Evolutionary conservation across 2,113 vertebrate genomes (phyloP).

Genomic region (Serinus canaria): DNA sequence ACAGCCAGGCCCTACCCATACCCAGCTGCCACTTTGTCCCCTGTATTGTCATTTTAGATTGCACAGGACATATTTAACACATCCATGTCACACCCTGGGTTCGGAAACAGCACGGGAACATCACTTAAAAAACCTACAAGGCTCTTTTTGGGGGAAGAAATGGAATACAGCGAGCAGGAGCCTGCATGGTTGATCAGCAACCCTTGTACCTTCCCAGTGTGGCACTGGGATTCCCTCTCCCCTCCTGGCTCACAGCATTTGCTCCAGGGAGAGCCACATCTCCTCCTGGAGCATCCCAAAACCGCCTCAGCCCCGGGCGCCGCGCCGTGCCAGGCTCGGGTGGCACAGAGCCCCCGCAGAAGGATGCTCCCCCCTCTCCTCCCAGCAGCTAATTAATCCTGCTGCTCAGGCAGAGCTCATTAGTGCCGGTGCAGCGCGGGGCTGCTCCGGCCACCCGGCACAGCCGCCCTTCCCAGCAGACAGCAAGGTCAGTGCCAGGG

Average conservation of each 20-base stretch:
- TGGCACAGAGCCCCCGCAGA: not conserved
- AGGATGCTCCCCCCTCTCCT: not conserved
- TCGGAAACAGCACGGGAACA: not conserved
- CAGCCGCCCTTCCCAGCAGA: not conserved
- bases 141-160: fast-evolving
- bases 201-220: fast-evolving
- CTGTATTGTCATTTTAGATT: not conserved
- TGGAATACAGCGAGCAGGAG: not conserved
- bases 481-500: not conserved
- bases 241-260: fast-evolving
- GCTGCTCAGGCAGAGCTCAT: constrained; percentile 56
- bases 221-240: not conserved
- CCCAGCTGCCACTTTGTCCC: not conserved
- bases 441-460: not conserved
- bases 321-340: not conserved
- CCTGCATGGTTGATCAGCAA: fast-evolving
- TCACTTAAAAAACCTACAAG: not conserved
- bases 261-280: not conserved
- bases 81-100: not conserved
- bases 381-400: constrained; percentile 59
- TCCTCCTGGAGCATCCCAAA: not conserved
- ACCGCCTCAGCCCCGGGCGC: not conserved
- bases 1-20: not conserved
- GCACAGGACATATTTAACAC: not conserved
- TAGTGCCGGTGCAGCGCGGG: not conserved